phyloP scores from a whole-genome alignment of 2,888 invertebrate species.

The Sinohyriopsis cumingii region DNA sequence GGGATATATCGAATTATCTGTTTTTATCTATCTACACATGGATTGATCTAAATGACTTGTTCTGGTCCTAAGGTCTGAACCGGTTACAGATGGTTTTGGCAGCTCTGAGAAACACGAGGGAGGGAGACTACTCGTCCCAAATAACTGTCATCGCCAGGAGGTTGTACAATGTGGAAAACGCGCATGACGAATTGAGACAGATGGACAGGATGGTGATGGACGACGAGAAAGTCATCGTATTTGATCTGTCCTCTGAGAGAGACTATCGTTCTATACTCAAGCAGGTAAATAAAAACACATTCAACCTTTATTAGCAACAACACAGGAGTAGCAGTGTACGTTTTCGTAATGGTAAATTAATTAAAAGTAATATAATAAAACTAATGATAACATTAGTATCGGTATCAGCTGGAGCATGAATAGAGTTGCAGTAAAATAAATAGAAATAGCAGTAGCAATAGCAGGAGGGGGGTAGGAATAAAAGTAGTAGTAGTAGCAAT shows the following conservation, averaged over 20 bases:
- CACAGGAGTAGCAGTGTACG: too few relatives aligned
- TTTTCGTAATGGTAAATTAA: too few relatives aligned
- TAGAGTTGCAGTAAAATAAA: too few relatives aligned
- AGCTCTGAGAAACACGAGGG: constrained; percentile 9
- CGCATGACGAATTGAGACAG: constrained; percentile 57
- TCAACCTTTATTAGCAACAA: neutral
- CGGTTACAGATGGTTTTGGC: constrained; percentile 34
- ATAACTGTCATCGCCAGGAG: constrained; percentile 36
- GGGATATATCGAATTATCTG: too few relatives aligned
- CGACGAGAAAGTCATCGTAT: constrained; percentile 48
- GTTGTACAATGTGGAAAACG: constrained; percentile 45
- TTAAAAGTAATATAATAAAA: too few relatives aligned
- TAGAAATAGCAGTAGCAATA: too few relatives aligned
- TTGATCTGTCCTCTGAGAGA: constrained; percentile 59
- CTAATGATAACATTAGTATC: too few relatives aligned
- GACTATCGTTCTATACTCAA: constrained; percentile 52
- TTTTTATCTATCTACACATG: too few relatives aligned
- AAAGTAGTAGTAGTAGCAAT: too few relatives aligned
- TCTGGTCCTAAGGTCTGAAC: constrained; percentile 28
- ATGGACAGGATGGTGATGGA: constrained; percentile 48
- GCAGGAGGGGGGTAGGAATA: too few relatives aligned
- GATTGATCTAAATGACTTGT: too few relatives aligned
- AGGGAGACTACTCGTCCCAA: constrained; percentile 12
- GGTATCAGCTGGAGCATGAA: too few relatives aligned
- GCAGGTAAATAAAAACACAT: constrained; percentile 46